Evolutionary conservation across 1,140 invertebrate genomes (phyloP), one percentile per base, ranked within the genome.

Genomic region (Neelides sp.): DNA sequence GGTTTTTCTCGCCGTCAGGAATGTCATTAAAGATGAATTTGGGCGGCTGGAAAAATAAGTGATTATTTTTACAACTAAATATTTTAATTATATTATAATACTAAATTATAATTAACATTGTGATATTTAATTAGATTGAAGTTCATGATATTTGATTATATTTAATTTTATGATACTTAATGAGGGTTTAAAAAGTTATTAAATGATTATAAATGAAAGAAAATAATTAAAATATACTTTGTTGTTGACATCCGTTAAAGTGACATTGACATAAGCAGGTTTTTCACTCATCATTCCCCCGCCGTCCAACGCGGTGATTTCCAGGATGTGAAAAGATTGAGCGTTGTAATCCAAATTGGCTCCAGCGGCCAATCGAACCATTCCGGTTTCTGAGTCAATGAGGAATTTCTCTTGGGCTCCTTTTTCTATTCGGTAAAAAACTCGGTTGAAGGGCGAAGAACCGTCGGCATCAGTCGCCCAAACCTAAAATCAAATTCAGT

Each of bases 331-430:
- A 20, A 48, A 60, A 8, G 35, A 55, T 44, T 52, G 54, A 85
- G 85, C 17, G 70, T 65, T 4, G 71, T 78, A 17, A 73, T 96
- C 90, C 35, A 97, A 75, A 54, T 77, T 80, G 0, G 89, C 88
- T 0, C 86, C 90, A 10, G 76, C 72, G 0, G 90, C 83, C 0
- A 93, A 81, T n/a, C 78, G 78, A 27, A 97, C 81, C 0, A 82
- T 72, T 0, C 91, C 91, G 1, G 75, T 78, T 59, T 82, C 78
- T 0, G 85, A 74, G 61, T 85, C 81, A 8, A 95, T 88, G 0
- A 86, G 77, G 67, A 96, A 97, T 70, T 94, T 95, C 64, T 94
- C 91, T 22, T 78, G 77, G 1, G 85, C 85, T 4, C 91, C 91
- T 51, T 75, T 76, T 63, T 83, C 78, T 39, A 96, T 88, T 54